Percentiles rank a stretch among this genome's conserved stretches.
phyloP scores from a whole-genome alignment of 2,797 vertebrate species.

The Morus bassanus region DNA sequence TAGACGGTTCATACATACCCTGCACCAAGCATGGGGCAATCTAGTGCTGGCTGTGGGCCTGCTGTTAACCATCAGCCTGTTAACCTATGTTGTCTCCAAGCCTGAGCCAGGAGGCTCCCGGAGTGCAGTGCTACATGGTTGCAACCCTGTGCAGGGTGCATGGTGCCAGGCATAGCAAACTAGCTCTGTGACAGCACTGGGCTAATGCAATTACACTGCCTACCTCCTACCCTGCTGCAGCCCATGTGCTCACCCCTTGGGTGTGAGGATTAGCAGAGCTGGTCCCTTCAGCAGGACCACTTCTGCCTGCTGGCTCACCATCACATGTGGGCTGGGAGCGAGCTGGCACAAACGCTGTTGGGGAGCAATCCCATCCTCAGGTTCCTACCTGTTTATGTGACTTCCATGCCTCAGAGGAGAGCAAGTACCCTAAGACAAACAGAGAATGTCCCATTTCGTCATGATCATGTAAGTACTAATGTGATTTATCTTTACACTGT shows the following conservation, averaged over 20 bases:
- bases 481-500: not conserved
- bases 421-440: not conserved
- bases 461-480: not conserved
- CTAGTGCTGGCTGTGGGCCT: not conserved
- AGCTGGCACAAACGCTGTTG: not conserved
- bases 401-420: not conserved
- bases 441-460: not conserved
- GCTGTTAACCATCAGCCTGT: not conserved
- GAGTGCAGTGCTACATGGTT: fast-evolving
- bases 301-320: not conserved
- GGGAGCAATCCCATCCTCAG: not conserved
- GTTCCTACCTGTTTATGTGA: too few relatives aligned
- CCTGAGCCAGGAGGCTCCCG: fast-evolving
- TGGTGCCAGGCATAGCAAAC: not conserved
- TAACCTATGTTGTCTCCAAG: not conserved
- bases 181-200: not conserved
- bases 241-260: not conserved
- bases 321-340: fast-evolving
- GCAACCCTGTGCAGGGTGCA: not conserved
- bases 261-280: not conserved
- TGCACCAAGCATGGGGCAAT: not conserved
- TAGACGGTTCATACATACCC: not conserved
- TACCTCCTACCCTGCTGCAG: not conserved
- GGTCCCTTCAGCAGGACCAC: not conserved
- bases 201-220: not conserved